Conservation (phyloP, 2,113 vertebrate genomes). For the Hyperoodon ampullatus region DNA sequence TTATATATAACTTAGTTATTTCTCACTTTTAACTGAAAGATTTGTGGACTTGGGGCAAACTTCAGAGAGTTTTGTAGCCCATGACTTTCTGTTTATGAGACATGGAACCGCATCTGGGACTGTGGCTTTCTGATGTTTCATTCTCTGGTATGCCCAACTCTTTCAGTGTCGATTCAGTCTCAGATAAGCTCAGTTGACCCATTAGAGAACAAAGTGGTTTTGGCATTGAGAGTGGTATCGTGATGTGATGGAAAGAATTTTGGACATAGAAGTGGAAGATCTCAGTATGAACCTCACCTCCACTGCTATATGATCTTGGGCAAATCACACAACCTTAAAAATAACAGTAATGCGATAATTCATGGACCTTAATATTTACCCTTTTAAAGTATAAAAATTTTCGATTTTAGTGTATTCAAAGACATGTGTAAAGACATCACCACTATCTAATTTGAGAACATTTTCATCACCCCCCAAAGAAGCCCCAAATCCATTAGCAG, state of each 20-base stretch:
- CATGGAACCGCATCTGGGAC: background rate
- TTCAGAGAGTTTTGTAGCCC: background rate
- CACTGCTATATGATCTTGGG: background rate
- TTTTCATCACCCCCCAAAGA: background rate
- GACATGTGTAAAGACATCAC: background rate
- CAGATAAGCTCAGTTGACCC: background rate
- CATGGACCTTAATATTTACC: background rate
- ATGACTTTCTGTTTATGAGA: background rate
- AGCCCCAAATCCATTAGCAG: background rate
- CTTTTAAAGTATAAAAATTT: background rate
- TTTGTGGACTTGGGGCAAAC: background rate
- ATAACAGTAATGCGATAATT: background rate
- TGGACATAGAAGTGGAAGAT: background rate
- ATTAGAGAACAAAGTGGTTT: background rate
- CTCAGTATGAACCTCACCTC: background rate
- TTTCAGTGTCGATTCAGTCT: background rate
- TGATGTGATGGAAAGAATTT: background rate
- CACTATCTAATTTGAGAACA: background rate
- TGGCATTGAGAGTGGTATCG: background rate
- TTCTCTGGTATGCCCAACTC: background rate
- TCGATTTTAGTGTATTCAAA: background rate
- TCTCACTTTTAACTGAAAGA: constrained; percentile 24
- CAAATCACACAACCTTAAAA: background rate
- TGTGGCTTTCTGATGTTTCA: background rate
- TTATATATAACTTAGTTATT: background rate